Conservation (phyloP, 2,113 vertebrate species). For the Eidolon helvum region DNA sequence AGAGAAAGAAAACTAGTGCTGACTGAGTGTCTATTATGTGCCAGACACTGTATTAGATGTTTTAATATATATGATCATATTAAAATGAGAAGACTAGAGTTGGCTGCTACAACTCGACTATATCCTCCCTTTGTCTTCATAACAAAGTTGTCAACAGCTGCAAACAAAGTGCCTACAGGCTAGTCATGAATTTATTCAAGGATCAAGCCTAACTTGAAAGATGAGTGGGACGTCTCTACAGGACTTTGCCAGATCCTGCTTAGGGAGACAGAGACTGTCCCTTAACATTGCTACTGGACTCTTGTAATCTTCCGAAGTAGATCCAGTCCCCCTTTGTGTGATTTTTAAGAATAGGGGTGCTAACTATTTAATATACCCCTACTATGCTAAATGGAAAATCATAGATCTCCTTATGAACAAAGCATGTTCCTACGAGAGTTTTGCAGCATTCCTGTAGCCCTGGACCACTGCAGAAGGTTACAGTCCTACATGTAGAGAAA, state of each 20-base stretch:
- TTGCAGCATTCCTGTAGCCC: not conserved
- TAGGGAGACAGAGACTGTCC: not conserved
- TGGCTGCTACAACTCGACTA: not conserved
- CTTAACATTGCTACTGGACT: not conserved
- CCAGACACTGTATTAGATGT: not conserved
- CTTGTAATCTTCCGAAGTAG: not conserved
- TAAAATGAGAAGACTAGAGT: not conserved
- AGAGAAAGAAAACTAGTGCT: not conserved
- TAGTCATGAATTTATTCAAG: not conserved
- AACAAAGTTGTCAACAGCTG: not conserved
- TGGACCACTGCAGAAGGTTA: not conserved
- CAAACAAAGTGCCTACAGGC: not conserved
- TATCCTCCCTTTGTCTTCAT: conserved; percentile 11
- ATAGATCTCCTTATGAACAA: not conserved
- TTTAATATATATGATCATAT: not conserved
- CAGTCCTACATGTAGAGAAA: not conserved
- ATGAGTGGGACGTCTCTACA: not conserved
- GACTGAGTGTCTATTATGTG: not conserved
- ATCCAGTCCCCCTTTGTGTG: not conserved
- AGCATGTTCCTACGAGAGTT: not conserved
- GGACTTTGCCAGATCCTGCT: not conserved
- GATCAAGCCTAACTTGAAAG: not conserved
- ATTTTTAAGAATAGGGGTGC: not conserved
- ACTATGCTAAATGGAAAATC: not conserved
- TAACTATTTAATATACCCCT: not conserved